phyloP scores from a whole-genome alignment of 2,113 vertebrate genomes.

The Sebastes fasciatus region DNA sequence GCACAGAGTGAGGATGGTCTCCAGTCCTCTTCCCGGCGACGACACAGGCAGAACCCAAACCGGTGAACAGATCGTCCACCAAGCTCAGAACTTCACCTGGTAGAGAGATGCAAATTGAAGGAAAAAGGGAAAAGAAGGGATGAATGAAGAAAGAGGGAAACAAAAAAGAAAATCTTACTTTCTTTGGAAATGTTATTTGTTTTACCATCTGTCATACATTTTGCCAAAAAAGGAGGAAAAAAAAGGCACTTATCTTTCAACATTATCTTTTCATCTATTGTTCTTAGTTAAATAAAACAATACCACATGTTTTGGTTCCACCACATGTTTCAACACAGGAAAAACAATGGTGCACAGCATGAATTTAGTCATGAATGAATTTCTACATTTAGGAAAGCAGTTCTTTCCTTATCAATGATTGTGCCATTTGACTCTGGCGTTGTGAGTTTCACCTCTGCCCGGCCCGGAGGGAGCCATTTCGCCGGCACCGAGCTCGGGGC shows the following conservation, averaged over 20 bases:
- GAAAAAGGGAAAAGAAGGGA: constrained; percentile 16
- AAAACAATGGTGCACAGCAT: constrained; percentile 33
- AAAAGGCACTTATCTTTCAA: constrained; percentile 35
- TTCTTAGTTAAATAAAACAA: constrained; percentile 42
- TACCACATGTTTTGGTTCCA: constrained; percentile 39
- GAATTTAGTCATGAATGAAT: constrained; percentile 48
- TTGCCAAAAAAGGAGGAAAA: neutral
- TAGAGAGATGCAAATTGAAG: constrained; percentile 45
- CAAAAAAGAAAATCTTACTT: neutral
- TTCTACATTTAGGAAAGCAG: constrained; percentile 38
- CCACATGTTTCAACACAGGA: constrained; percentile 36
- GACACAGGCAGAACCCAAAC: constrained; percentile 94
- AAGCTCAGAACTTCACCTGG: constrained; percentile 97
- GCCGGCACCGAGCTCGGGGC: constrained; percentile 29
- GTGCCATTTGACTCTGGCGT: constrained; percentile 42
- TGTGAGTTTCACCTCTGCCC: constrained; percentile 51
- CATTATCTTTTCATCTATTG: constrained; percentile 46
- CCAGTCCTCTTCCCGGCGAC: constrained; percentile 91
- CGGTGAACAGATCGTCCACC: constrained; percentile 95
- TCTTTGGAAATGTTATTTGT: constrained; percentile 31
- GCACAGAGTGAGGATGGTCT: constrained; percentile 88
- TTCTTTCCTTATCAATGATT: constrained; percentile 45
- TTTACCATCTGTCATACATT: constrained; percentile 13
- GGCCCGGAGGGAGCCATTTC: constrained; percentile 57
- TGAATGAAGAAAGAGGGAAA: constrained; percentile 9